phyloP scores from a whole-genome alignment of 1,140 invertebrate species.

The Anastrepha obliqua region DNA sequence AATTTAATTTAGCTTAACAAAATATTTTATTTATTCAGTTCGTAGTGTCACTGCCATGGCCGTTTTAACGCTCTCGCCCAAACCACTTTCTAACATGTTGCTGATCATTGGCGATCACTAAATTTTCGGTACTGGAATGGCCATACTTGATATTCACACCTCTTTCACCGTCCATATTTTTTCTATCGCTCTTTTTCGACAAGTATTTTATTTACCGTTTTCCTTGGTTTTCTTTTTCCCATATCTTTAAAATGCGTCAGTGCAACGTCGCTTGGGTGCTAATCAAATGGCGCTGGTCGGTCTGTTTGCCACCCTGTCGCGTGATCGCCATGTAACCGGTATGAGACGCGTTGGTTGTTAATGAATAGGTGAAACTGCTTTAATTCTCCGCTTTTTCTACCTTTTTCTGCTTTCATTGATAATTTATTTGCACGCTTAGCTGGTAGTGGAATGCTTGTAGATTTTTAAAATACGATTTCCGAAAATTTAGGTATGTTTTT shows the following conservation, averaged over 20 bases:
- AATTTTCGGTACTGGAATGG: constrained; percentile 9
- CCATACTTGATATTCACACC: constrained; percentile 26
- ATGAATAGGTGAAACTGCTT: constrained; percentile 32
- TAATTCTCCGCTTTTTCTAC: background rate
- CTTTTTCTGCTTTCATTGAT: background rate
- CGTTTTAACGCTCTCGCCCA: constrained; percentile 20
- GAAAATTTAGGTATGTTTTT: background rate
- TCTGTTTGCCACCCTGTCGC: background rate
- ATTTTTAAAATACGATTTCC: background rate
- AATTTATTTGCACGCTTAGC: background rate
- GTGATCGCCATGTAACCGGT: background rate
- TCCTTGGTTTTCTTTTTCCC: background rate
- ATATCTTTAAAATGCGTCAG: constrained; percentile 15
- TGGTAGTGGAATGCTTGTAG: background rate
- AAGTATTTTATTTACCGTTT: background rate
- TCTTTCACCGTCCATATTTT: constrained; percentile 7
- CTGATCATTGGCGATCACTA: constrained; percentile 32
- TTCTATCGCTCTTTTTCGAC: background rate
- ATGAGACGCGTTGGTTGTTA: background rate
- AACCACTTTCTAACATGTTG: constrained; percentile 50
- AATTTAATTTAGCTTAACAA: background rate
- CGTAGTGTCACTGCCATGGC: background rate
- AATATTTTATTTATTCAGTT: constrained; percentile 5
- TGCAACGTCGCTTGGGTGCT: constrained; percentile 26
- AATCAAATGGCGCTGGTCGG: background rate